These are phyloP conservation scores for Peromyscus eremicus DNA, from an alignment of 2,797 vertebrate genomes.

Conservation along the genomic window DNA sequence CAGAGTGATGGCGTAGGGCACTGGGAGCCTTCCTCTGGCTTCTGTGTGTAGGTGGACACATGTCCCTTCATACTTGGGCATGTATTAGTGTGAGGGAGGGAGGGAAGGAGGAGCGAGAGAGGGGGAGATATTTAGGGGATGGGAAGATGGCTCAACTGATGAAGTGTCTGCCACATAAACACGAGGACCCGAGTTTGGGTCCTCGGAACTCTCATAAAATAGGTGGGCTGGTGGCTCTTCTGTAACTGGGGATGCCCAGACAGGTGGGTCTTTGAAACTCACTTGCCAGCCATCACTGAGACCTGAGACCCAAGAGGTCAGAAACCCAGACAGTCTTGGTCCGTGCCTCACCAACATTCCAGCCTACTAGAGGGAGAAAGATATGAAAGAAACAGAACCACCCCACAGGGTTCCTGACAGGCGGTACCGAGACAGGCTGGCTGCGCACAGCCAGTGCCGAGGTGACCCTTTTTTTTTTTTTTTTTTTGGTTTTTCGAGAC, in stretches of 20 bases:
- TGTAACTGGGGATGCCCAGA: background rate
- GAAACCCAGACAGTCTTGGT: background rate
- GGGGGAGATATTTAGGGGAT: background rate
- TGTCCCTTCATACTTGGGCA: background rate
- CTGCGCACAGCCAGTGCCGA: background rate
- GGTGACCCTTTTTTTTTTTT: too few species aligned
- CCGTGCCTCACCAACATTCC: background rate
- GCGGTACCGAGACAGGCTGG: background rate
- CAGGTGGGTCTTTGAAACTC: background rate
- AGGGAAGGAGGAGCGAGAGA: background rate
- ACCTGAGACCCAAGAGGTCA: background rate
- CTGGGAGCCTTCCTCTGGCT: background rate
- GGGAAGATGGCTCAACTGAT: too few species aligned
- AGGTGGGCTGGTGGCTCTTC: background rate
- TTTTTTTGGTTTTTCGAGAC: too few species aligned
- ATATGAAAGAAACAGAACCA: background rate
- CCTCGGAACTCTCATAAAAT: background rate
- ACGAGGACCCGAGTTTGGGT: background rate
- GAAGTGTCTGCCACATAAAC: background rate
- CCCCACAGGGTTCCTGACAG: rapidly evolving
- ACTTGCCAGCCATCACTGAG: background rate
- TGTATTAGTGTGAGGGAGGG: background rate
- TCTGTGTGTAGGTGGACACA: background rate
- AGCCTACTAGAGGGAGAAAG: background rate
- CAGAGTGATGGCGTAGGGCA: background rate